Evolutionary conservation across 2,888 invertebrate species (phyloP).

Genomic region (Diplolepis rosae): DNA sequence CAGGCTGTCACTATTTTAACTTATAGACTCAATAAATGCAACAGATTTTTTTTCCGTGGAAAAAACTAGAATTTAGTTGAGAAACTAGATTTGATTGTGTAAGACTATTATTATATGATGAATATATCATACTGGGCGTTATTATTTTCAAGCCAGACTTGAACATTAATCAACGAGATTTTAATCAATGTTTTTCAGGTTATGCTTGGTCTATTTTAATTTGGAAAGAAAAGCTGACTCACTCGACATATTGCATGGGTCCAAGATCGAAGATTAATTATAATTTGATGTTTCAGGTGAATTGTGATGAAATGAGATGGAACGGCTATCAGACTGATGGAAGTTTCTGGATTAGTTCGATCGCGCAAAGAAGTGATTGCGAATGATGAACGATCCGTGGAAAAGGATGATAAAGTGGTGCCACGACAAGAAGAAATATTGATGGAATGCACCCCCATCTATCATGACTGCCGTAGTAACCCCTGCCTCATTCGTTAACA

Average conservation of each 20-base stretch:
- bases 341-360: constrained; percentile 52
- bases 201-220: too few species aligned
- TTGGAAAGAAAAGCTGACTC: not conserved
- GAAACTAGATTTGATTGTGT: too few species aligned
- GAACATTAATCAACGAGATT: too few species aligned
- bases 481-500: constrained; percentile 51
- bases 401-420: constrained; percentile 65
- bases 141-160: too few species aligned
- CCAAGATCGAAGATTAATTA: not conserved
- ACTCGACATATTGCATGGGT: not conserved
- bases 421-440: constrained; percentile 63
- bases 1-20: too few species aligned
- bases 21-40: too few species aligned
- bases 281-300: not conserved
- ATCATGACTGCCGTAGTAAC: constrained; percentile 53
- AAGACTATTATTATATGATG: too few species aligned
- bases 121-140: too few species aligned
- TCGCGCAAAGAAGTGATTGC: constrained; percentile 67
- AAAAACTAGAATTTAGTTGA: too few species aligned
- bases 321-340: constrained; percentile 49
- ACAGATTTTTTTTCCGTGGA: too few species aligned
- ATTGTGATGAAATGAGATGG: constrained; percentile 19
- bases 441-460: constrained; percentile 63
- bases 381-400: constrained; percentile 67
- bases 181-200: too few species aligned